Evolutionary conservation across 2,888 invertebrate species (phyloP).

Genomic region (Noctuana brunneofusca): DNA sequence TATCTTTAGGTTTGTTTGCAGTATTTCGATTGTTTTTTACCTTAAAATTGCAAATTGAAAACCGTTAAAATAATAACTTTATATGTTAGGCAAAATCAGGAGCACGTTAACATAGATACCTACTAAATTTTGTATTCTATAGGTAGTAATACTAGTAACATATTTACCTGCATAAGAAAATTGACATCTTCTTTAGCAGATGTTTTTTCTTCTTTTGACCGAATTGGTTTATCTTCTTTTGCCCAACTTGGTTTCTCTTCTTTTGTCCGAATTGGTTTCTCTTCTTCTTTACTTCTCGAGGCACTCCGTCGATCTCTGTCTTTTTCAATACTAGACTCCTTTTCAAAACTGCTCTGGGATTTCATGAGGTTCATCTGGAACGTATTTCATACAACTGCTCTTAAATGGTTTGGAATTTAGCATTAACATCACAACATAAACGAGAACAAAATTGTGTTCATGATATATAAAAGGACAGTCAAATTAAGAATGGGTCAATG

Average conservation of each 20-base stretch:
- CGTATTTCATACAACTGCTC: background rate
- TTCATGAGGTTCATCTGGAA: conserved; percentile 80
- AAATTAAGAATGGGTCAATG: conserved; percentile 42
- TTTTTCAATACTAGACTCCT: conserved; percentile 76
- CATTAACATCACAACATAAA: background rate
- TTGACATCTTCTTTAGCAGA: conserved; percentile 73
- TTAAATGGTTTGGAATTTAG: background rate
- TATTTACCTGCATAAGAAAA: conserved; percentile 74
- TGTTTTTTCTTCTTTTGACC: conserved; percentile 41
- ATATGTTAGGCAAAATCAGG: no score
- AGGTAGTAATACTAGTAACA: no score
- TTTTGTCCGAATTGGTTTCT: conserved; percentile 49
- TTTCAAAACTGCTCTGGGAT: conserved; percentile 80
- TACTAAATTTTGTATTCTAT: no score
- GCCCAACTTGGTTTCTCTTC: conserved; percentile 46
- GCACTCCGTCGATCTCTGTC: conserved; percentile 74
- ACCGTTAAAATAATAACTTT: no score
- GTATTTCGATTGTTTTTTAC: conserved; percentile 70
- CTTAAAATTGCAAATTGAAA: conserved; percentile 45
- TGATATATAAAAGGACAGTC: conserved; percentile 1
- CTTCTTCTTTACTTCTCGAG: conserved; percentile 76
- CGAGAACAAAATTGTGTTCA: background rate
- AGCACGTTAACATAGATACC: no score
- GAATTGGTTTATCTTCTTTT: conserved; percentile 46
- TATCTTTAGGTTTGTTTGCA: conserved; percentile 38